A percentile compares a stretch with the other conserved stretches of the same genome.
phyloP scores from a whole-genome alignment of 2,797 vertebrate species.

The Phoxinus dragarum region DNA sequence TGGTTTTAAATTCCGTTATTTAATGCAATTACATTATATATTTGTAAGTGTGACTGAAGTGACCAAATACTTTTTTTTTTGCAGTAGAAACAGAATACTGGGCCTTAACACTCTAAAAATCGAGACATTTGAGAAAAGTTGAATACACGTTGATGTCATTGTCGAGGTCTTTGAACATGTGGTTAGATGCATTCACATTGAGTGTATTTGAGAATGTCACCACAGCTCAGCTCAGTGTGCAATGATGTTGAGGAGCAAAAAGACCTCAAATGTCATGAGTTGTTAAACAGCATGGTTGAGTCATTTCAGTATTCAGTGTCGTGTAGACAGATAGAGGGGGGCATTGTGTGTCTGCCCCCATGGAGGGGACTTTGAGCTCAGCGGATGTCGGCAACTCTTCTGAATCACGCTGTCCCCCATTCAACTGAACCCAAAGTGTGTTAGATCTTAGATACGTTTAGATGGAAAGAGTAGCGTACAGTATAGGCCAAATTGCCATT shows the following conservation, averaged over 20 bases:
- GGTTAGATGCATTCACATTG: conserved; percentile 15
- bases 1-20: not conserved
- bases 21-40: not conserved
- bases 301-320: conserved; percentile 31
- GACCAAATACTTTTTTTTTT: not conserved
- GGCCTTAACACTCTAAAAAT: not conserved
- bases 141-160: not conserved
- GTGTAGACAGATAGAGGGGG: conserved; percentile 30
- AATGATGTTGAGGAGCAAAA: conserved; percentile 1
- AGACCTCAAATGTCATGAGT: conserved; percentile 43
- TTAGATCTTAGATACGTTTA: not conserved
- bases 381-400: conserved; percentile 33
- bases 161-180: not conserved
- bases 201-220: conserved; percentile 4
- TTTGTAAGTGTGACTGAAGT: not conserved
- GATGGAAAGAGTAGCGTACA: not conserved
- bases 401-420: conserved; percentile 29
- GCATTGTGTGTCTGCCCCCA: conserved; percentile 27
- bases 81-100: not conserved
- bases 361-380: conserved; percentile 48
- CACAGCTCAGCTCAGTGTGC: conserved; percentile 27
- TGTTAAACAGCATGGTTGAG: conserved; percentile 28
- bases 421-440: not conserved
- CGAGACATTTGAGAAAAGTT: not conserved
- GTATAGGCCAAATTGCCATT: not conserved